phyloP scores from a whole-genome alignment of 2,113 vertebrate genomes.

The Platysteira castanea region DNA sequence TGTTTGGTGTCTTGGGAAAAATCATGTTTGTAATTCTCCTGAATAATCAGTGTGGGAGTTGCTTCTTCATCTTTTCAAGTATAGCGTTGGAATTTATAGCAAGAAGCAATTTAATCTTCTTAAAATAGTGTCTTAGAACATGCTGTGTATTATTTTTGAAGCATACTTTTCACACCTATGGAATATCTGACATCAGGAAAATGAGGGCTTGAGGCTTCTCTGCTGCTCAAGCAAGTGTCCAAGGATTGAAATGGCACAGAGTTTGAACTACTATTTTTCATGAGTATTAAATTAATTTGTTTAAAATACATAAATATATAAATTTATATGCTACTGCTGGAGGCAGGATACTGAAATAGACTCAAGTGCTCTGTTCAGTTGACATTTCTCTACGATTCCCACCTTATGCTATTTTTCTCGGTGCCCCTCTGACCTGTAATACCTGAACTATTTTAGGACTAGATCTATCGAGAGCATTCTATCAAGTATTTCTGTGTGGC shows the following conservation, averaged over 20 bases:
- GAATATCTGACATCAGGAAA: neutral
- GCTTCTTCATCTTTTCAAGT: neutral
- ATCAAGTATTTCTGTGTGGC: neutral
- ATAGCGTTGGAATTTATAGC: neutral
- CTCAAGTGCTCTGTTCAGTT: neutral
- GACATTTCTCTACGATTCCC: neutral
- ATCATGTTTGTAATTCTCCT: neutral
- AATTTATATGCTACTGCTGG: neutral
- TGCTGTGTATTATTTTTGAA: neutral
- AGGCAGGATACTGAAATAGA: slow-evolving; percentile 33
- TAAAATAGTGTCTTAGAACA: neutral
- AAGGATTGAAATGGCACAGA: neutral
- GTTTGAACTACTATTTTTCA: neutral
- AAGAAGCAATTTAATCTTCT: neutral
- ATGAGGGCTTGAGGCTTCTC: neutral
- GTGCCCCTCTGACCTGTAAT: neutral
- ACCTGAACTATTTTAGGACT: neutral
- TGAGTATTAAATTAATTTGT: neutral
- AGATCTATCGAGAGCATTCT: neutral
- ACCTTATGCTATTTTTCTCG: neutral
- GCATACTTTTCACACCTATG: neutral
- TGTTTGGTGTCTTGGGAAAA: neutral
- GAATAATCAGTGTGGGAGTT: neutral
- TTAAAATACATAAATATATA: neutral
- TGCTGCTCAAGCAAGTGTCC: neutral